These are phyloP conservation scores for Peromyscus californicus DNA, from an alignment of 2,113 vertebrate species.

Conservation along the genomic window DNA sequence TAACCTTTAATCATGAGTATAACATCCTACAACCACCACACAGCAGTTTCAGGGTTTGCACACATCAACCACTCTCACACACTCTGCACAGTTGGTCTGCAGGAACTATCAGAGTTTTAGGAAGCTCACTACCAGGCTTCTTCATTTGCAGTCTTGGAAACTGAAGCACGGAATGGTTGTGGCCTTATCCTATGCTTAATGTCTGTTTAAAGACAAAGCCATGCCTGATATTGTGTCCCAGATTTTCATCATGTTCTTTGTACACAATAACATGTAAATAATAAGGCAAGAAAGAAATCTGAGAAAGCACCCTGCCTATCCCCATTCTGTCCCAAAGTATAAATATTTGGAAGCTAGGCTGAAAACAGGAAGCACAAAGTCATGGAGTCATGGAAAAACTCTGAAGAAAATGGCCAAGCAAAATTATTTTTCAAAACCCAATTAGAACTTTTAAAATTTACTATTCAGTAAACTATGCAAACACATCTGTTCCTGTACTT, in stretches of 20 bases:
- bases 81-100: neutral
- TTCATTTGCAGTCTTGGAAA: neutral
- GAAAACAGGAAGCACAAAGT: neutral
- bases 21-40: neutral
- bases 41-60: neutral
- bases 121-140: neutral
- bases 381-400: neutral
- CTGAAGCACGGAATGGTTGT: neutral
- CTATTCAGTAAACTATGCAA: slow-evolving; percentile 1
- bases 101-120: neutral
- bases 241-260: neutral
- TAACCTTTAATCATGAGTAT: slow-evolving; percentile 22
- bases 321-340: neutral
- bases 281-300: slow-evolving; percentile 23
- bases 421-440: neutral
- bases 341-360: neutral
- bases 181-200: neutral
- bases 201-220: neutral
- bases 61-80: neutral
- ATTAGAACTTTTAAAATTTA: slow-evolving; percentile 35
- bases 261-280: neutral
- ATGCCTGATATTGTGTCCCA: neutral
- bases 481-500: slow-evolving; percentile 10
- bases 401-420: slow-evolving; percentile 15
- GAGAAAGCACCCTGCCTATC: neutral